Conservation (phyloP, 92 coral and sea anemone species). For the Muricea muricata region DNA sequence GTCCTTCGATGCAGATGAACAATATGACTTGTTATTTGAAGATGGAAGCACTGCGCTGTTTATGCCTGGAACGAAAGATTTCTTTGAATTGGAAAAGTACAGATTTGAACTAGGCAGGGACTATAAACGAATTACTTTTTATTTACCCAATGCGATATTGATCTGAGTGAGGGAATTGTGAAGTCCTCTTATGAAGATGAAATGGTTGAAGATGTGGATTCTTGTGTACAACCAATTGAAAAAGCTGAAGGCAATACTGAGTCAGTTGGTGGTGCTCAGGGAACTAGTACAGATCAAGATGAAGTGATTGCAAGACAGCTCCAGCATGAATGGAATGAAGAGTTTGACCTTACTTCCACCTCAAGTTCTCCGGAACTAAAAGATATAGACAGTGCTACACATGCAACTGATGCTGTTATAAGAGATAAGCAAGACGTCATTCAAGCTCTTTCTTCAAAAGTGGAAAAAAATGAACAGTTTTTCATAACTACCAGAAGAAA, state of each 20-base stretch:
- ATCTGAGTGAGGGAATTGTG: constrained; percentile 44
- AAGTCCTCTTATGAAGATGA: neutral
- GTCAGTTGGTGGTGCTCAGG: neutral
- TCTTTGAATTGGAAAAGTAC: constrained; percentile 53
- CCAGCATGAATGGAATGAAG: constrained; percentile 17
- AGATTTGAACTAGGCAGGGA: constrained; percentile 47
- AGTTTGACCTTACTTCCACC: neutral
- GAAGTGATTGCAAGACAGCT: constrained; percentile 2
- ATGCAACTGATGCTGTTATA: neutral
- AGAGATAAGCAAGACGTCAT: neutral
- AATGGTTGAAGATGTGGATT: constrained; percentile 25
- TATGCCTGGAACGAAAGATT: constrained; percentile 48
- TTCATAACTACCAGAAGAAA: constrained; percentile 9
- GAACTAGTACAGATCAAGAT: neutral
- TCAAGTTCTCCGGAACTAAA: neutral
- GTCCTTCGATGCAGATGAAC: constrained; percentile 30
- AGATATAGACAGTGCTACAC: neutral
- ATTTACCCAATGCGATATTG: constrained; percentile 29
- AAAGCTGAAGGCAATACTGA: neutral
- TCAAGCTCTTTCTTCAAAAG: neutral
- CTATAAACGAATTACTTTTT: constrained; percentile 55
- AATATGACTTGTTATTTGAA: constrained; percentile 40
- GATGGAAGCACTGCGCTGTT: constrained; percentile 51
- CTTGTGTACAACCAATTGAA: neutral
- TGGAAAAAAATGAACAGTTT: neutral